Evolutionary conservation across 1,140 invertebrate species (phyloP).

Genomic region (Zaprionus tsacasi): DNA sequence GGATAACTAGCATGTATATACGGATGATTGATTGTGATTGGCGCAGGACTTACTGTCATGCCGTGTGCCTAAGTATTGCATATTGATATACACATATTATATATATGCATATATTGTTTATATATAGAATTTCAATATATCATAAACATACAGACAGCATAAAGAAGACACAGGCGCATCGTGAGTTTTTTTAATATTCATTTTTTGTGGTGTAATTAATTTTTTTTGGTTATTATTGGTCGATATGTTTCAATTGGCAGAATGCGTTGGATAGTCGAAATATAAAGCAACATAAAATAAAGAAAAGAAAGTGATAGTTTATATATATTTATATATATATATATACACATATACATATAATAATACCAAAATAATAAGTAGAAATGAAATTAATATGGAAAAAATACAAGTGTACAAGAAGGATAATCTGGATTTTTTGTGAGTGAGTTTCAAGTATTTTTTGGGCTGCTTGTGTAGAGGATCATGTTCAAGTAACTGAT

Average conservation of each 20-base stretch:
- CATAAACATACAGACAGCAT: conserved; percentile 68
- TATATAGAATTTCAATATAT: conserved; percentile 43
- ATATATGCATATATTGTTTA: conserved; percentile 36
- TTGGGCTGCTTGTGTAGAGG: conserved; percentile 37
- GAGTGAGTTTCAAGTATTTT: conserved; percentile 13
- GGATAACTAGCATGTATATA: conserved; percentile 84
- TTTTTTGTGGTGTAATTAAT: conserved; percentile 56
- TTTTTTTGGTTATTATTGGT: conserved; percentile 41
- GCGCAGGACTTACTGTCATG: conserved; percentile 84
- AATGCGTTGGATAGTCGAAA: conserved; percentile 77
- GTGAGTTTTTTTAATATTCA: conserved; percentile 49
- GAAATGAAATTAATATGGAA: conserved; percentile 45
- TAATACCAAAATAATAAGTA: conserved; percentile 46
- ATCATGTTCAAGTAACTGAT: conserved; percentile 19
- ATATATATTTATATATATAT: conserved; percentile 59
- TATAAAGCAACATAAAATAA: conserved; percentile 82
- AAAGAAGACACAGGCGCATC: conserved; percentile 69
- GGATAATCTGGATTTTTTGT: conserved; percentile 3
- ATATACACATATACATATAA: conserved; percentile 41
- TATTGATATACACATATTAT: conserved; percentile 54
- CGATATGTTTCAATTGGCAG: conserved; percentile 62
- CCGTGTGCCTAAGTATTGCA: conserved; percentile 81
- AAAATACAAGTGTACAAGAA: conserved; percentile 21
- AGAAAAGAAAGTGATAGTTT: conserved; percentile 80
- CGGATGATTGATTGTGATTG: conserved; percentile 85